These are phyloP conservation scores for Bombyx mori DNA, from an alignment of 1,140 invertebrate species.

Conservation along the genomic window ASM3026992v2 NC_085110.1:7095001-7095500, in stretches of 20 bases:
- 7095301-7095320: constrained; percentile 63
- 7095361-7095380: constrained; percentile 53
- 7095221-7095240: too few relatives aligned
- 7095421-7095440: constrained; percentile 64
- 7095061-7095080: constrained; percentile 9
- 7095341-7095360: constrained; percentile 66
- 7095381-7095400: constrained; percentile 68
- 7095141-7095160: too few relatives aligned
- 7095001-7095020: constrained; percentile 44
- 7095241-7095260: too few relatives aligned
- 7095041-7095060: constrained; percentile 2
- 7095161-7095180: too few relatives aligned
- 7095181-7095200: too few relatives aligned
- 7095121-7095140: too few relatives aligned
- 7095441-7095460: constrained; percentile 53
- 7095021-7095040: constrained; percentile 17
- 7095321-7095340: constrained; percentile 58
- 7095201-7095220: too few relatives aligned
- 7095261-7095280: too few relatives aligned
- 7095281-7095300: constrained; percentile 43
- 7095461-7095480: constrained; percentile 54
- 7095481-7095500: constrained; percentile 68
- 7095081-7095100: too few relatives aligned
- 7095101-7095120: too few relatives aligned
- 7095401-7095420: constrained; percentile 59